A percentile compares a stretch with the other conserved stretches of the same genome.
phyloP scores from a whole-genome alignment of 1,140 invertebrate genomes.

The Micrasema longulum region DNA sequence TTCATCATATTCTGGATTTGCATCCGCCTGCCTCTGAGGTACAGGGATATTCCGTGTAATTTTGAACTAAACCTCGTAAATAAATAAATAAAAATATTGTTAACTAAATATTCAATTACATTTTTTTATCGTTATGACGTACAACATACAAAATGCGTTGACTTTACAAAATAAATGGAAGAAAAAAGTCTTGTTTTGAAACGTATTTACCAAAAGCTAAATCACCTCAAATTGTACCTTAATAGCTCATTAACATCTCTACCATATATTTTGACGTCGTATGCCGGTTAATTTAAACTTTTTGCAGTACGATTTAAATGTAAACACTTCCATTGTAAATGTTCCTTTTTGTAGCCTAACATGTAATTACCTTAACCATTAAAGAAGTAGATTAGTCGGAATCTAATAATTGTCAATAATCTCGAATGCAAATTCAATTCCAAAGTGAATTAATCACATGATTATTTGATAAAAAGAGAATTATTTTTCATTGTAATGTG shows the following conservation, averaged over 20 bases:
- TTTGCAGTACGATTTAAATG: slow-evolving; percentile 1
- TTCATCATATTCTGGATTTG: too few species aligned
- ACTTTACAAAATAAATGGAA: too few species aligned
- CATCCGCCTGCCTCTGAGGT: too few species aligned
- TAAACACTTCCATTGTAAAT: slow-evolving; percentile 29
- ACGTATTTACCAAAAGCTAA: neutral
- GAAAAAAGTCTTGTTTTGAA: too few species aligned
- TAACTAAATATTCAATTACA: too few species aligned
- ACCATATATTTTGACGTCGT: slow-evolving; percentile 5
- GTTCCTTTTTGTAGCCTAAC: neutral
- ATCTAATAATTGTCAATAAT: slow-evolving; percentile 19
- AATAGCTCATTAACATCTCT: slow-evolving; percentile 24
- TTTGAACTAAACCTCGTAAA: too few species aligned
- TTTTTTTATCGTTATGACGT: too few species aligned
- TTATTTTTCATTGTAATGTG: neutral
- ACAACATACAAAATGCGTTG: too few species aligned
- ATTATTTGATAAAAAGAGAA: slow-evolving; percentile 10
- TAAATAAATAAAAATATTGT: too few species aligned
- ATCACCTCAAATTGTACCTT: slow-evolving; percentile 14
- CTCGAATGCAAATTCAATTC: slow-evolving; percentile 16
- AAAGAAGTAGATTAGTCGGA: neutral
- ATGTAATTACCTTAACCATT: slow-evolving; percentile 11
- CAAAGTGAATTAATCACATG: slow-evolving; percentile 13
- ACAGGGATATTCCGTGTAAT: too few species aligned
- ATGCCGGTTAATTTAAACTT: slow-evolving; percentile 4